Conservation (phyloP, 2,113 vertebrate genomes). For the Ursus arctos region DNA sequence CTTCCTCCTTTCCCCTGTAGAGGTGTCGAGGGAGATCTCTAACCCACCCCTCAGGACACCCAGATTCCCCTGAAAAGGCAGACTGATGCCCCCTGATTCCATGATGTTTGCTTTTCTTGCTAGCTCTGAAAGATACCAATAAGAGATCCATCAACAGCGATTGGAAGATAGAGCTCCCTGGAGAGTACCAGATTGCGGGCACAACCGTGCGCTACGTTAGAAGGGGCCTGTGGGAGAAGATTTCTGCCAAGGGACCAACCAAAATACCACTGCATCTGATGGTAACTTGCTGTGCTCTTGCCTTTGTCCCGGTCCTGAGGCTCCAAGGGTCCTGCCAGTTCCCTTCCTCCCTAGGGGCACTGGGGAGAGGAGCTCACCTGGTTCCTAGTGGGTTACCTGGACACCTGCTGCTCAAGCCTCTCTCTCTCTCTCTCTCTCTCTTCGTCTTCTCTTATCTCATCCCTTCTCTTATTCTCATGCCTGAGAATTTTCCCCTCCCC, state of each 20-base stretch:
- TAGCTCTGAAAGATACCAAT: constrained; percentile 96
- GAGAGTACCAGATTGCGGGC: constrained; percentile 98
- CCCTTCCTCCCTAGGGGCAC: constrained; percentile 37
- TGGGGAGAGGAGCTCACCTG: rapidly evolving
- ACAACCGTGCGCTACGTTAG: constrained; percentile 98
- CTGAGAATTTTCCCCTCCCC: not conserved
- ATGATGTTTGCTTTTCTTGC: constrained; percentile 66
- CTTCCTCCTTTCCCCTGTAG: not conserved
- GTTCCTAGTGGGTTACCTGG: not conserved
- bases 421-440: too few relatives aligned
- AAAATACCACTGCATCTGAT: constrained; percentile 97
- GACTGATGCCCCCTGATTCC: not conserved
- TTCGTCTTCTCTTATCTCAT: not conserved
- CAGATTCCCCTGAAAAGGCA: not conserved
- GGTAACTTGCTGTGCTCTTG: constrained; percentile 90
- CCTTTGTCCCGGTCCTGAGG: constrained; percentile 70
- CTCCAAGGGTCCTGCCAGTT: not conserved
- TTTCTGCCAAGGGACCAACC: constrained; percentile 98
- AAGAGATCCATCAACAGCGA: constrained; percentile 98
- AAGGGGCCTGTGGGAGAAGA: constrained; percentile 98
- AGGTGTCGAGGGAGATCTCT: not conserved
- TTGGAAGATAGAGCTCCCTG: constrained; percentile 99
- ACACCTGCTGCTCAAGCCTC: not conserved
- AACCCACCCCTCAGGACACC: not conserved
- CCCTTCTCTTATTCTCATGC: not conserved